phyloP scores from a whole-genome alignment of 2,113 vertebrate genomes.

The rat (Rattus norvegicus) region DNA sequence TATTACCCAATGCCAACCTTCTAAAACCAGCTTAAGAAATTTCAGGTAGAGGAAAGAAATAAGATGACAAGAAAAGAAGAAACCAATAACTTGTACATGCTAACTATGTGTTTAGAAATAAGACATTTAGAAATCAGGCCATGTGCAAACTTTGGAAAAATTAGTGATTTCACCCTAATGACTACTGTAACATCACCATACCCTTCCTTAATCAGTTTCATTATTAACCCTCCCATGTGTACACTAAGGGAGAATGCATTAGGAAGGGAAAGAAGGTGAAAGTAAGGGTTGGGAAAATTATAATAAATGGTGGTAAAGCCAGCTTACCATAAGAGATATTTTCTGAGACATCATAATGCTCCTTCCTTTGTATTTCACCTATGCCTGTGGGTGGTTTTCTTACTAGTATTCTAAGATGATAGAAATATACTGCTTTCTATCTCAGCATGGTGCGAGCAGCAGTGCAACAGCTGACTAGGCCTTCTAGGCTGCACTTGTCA shows the following conservation, averaged over 20 bases:
- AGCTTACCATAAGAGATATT: background rate
- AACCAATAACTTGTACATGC: background rate
- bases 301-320: background rate
- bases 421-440: slow-evolving; percentile 54
- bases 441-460: background rate
- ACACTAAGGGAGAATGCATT: background rate
- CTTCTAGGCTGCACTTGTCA: slow-evolving; percentile 45
- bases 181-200: background rate
- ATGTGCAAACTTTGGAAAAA: background rate
- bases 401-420: slow-evolving; percentile 20
- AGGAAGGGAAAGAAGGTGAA: background rate
- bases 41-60: background rate
- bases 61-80: background rate
- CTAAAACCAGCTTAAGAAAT: background rate
- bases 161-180: background rate
- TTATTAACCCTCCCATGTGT: background rate
- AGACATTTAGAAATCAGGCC: background rate
- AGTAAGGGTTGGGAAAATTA: background rate
- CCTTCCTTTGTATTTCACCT: background rate
- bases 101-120: slow-evolving; percentile 14
- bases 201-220: background rate
- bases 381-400: background rate
- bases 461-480: background rate
- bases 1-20: background rate
- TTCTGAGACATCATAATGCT: background rate